Evolutionary conservation across 2,888 invertebrate genomes (phyloP), one percentile per base, ranked within the genome.

Genomic region (Villa cingulata): DNA sequence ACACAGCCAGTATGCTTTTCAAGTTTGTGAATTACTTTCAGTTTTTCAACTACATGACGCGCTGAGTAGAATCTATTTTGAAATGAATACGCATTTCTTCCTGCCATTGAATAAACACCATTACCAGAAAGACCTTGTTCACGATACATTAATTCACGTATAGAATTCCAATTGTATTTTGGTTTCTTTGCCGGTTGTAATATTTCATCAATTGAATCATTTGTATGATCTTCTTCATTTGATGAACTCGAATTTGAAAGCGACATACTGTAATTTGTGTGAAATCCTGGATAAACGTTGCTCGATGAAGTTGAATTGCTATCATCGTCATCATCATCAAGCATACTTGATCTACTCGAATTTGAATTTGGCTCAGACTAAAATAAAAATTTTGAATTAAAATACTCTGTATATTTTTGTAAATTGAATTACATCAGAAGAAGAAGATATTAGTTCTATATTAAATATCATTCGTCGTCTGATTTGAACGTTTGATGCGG

Each of bases 1-100:
- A 95, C 94, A 72, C 94, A 94, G 51, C 92, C 92, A 57, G 72
- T 74, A 66, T 95, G 95, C 54, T 80, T 78, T 51, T 81, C 76
- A 57, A 95, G 72, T 59, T 78, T 77, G 58, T 82, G 80, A 66
- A 84, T 77, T 41, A 87, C 74, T 62, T 87, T 80, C 62, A 95
- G 73, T 55, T 88, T 78, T 66, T 89, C 84, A 12, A 90, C 84
- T 54, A 80, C 77, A 60, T 86, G 83, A 20, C 90, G 72, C 2
- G 90, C 89, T 3, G 86, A 84, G 59, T 87, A 87, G 66, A 84
- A 85, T 42, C 78, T 74, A 53, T 76, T 74, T 51, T 81, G 77
- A 63, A 88, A 86, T 20, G 57, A 54, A 20, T 45, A 27, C 16
- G 46, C 43, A 43, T 16, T 46, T 38, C 42, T 20, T n/a, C 43